Evolutionary conservation across 2,113 vertebrate genomes (phyloP).

Genomic region (Leuciscus idus): DNA sequence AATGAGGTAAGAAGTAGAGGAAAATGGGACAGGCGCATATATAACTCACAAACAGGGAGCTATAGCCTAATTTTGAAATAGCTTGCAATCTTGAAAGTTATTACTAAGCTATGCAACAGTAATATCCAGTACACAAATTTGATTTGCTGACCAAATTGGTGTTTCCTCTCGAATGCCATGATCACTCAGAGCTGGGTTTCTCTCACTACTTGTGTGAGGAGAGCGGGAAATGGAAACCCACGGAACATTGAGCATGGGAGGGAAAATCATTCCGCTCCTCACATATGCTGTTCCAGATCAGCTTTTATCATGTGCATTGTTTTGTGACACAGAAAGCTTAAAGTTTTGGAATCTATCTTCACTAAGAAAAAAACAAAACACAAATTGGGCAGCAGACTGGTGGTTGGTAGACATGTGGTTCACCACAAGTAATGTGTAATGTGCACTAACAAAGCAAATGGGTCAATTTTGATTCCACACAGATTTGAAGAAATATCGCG

Average conservation of each 20-base stretch:
- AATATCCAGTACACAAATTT: neutral
- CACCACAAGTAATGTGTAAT: neutral
- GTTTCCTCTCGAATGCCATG: neutral
- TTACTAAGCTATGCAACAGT: neutral
- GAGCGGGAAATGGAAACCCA: neutral
- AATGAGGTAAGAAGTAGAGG: neutral
- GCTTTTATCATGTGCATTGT: neutral
- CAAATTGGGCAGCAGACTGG: too few relatives aligned
- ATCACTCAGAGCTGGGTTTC: neutral
- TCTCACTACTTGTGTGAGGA: neutral
- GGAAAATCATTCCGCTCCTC: neutral
- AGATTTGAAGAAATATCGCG: neutral
- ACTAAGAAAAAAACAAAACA: too few relatives aligned
- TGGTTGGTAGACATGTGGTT: neutral
- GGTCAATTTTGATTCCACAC: neutral
- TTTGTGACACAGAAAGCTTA: neutral
- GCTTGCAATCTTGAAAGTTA: neutral
- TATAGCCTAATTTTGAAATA: neutral
- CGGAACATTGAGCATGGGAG: neutral
- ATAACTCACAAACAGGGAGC: neutral
- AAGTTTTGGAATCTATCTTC: neutral
- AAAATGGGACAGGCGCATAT: constrained; percentile 27
- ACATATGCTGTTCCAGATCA: neutral
- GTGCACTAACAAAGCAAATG: neutral
- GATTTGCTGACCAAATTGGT: neutral